Conservation (phyloP, 2,888 invertebrate genomes). For the Cerceris rybyensis region DNA sequence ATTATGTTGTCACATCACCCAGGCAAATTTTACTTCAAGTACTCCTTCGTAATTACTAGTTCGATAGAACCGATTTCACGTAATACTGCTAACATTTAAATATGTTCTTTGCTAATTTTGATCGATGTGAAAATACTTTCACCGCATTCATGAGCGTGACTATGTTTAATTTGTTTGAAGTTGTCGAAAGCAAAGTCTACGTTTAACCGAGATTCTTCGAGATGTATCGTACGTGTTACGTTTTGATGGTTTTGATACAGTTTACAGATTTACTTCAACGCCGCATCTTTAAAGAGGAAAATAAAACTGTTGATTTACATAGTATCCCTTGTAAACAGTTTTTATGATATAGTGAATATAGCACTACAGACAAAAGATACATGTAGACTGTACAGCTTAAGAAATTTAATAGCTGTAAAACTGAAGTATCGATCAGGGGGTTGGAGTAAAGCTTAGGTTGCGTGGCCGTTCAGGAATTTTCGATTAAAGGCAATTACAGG, state of each 20-base stretch:
- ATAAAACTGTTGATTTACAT: no score
- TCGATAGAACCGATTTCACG: conserved; percentile 5
- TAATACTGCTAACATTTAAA: conserved; percentile 10
- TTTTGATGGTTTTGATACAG: background rate
- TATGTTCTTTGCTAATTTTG: conserved; percentile 19
- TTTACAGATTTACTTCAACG: no score
- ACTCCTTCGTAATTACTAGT: conserved; percentile 17
- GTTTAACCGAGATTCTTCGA: conserved; percentile 25
- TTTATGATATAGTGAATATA: no score
- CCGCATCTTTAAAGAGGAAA: no score
- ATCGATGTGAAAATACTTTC: conserved; percentile 21
- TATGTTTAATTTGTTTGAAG: conserved; percentile 33
- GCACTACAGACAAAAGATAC: no score
- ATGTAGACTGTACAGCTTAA: no score
- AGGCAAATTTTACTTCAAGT: conserved; percentile 4
- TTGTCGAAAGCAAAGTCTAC: conserved; percentile 16
- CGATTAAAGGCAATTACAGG: no score
- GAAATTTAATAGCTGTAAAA: no score
- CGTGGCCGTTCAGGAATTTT: no score
- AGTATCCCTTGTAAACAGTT: no score
- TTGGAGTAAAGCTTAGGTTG: no score
- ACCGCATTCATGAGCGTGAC: conserved; percentile 18
- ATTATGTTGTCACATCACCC: conserved; percentile 23
- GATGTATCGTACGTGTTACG: background rate
- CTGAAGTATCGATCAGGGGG: no score